phyloP scores from a whole-genome alignment of 2,797 vertebrate species.

The Liparis tanakae region DNA sequence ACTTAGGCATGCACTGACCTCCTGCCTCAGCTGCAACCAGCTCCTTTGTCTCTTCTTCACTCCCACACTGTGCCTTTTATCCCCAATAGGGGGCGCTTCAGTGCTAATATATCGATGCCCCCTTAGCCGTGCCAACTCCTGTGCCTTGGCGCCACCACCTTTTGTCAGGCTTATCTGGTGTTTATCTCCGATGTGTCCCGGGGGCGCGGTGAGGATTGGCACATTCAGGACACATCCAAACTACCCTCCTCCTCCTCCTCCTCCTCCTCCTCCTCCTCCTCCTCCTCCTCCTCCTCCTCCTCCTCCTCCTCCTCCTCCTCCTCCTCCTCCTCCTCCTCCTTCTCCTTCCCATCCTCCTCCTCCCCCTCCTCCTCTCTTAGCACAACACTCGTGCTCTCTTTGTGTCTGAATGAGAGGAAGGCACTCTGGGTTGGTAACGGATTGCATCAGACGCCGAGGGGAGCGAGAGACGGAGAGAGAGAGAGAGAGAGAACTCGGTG shows the following conservation, averaged over 20 bases:
- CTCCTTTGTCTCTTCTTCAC: constrained; percentile 74
- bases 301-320: constrained; percentile 12
- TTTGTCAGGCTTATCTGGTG: constrained; percentile 74
- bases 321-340: constrained; percentile 15
- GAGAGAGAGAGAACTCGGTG: constrained; percentile 26
- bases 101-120: constrained; percentile 42
- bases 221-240: constrained; percentile 68
- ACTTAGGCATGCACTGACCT: constrained; percentile 65
- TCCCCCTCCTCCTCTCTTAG: constrained; percentile 32
- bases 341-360: background rate
- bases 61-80: constrained; percentile 45
- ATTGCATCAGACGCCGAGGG: constrained; percentile 83
- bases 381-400: constrained; percentile 73
- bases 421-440: constrained; percentile 81
- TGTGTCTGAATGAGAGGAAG: constrained; percentile 81
- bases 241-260: constrained; percentile 9
- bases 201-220: constrained; percentile 70
- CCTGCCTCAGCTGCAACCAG: constrained; percentile 61
- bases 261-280: constrained; percentile 19
- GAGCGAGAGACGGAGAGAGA: constrained; percentile 47
- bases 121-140: constrained; percentile 56
- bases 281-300: background rate
- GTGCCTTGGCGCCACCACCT: constrained; percentile 62
- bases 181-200: constrained; percentile 74
- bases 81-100: constrained; percentile 74